Conservation (phyloP, 2,113 vertebrate genomes). For the Ophiodon elongatus region DNA sequence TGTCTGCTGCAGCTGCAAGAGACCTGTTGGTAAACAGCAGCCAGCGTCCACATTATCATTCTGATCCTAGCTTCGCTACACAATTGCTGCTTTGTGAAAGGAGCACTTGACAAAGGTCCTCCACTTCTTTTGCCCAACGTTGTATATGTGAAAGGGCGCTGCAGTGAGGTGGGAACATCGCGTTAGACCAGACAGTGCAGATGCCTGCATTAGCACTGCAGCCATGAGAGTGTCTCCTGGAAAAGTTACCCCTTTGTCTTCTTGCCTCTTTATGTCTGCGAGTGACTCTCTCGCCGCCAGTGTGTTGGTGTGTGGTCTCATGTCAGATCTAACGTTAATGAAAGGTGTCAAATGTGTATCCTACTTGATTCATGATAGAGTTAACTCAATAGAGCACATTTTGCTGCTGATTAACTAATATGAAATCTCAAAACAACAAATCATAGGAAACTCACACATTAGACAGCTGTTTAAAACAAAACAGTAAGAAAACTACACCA, state of each 20-base stretch:
- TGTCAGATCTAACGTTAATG: background rate
- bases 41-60: constrained; percentile 90
- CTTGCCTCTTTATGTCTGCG: constrained; percentile 79
- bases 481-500: background rate
- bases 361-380: background rate
- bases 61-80: constrained; percentile 84
- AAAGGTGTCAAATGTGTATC: constrained; percentile 7
- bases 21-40: constrained; percentile 94
- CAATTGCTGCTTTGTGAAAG: constrained; percentile 94
- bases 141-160: constrained; percentile 73
- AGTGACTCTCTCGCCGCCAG: constrained; percentile 58
- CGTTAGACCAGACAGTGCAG: constrained; percentile 88
- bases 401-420: background rate
- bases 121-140: constrained; percentile 90
- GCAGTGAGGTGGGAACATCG: constrained; percentile 75
- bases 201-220: constrained; percentile 94
- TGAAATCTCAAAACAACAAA: constrained; percentile 9
- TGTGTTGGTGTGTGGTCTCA: constrained; percentile 34
- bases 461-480: background rate
- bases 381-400: background rate
- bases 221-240: constrained; percentile 87
- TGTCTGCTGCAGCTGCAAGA: constrained; percentile 84
- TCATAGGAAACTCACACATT: background rate
- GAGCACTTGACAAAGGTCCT: constrained; percentile 91
- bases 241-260: constrained; percentile 89